A percentile compares a stretch with the other conserved stretches of the same genome.
These are phyloP conservation scores for Aphaenogaster ashmeadi DNA, from an alignment of 1,140 invertebrate genomes.

Conservation along the genomic window DNA sequence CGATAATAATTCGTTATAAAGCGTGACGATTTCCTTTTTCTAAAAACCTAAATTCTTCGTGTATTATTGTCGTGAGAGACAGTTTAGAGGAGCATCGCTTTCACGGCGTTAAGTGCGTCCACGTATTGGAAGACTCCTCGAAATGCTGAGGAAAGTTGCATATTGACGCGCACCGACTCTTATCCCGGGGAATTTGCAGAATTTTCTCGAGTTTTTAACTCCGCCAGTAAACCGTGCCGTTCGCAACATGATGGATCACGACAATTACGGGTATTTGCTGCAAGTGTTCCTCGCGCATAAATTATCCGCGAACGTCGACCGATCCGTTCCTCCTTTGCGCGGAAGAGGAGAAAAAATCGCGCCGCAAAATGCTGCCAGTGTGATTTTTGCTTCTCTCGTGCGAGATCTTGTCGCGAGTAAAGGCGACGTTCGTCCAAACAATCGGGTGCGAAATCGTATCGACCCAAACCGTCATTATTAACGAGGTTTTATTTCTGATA, in stretches of 20 bases:
- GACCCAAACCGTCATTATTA: neutral
- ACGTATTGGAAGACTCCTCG: neutral
- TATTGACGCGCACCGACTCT: neutral
- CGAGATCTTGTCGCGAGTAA: neutral
- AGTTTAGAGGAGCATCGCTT: conserved; percentile 17
- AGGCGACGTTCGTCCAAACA: conserved; percentile 1
- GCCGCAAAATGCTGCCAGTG: neutral
- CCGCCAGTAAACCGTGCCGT: neutral
- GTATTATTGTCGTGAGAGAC: neutral
- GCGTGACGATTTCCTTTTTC: neutral
- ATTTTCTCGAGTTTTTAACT: conserved; percentile 32
- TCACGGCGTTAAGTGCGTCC: neutral
- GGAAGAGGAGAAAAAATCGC: neutral
- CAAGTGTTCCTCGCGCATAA: conserved; percentile 1
- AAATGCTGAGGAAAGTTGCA: conserved; percentile 27
- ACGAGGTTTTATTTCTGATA: neutral
- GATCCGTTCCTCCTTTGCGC: neutral
- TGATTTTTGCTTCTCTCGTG: neutral
- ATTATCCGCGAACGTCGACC: neutral
- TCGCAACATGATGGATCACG: neutral
- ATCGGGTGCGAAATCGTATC: neutral
- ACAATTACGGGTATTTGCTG: neutral
- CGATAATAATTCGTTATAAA: neutral
- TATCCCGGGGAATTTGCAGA: neutral
- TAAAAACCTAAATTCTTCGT: neutral